Conservation (phyloP, 2,797 vertebrate genomes). For the Hippopotamyrus pictus region DNA sequence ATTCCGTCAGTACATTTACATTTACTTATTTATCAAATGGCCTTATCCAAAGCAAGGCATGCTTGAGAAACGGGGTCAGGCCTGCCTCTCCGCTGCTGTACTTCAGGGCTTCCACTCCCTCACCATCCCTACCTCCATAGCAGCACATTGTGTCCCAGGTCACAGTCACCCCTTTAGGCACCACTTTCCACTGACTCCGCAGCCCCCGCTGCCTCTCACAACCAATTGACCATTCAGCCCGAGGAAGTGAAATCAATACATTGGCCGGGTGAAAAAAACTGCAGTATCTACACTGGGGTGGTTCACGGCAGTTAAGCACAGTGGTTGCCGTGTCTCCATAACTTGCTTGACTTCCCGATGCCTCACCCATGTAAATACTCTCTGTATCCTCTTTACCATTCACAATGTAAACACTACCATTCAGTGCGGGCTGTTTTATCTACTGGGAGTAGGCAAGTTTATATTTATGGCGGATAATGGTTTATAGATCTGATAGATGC, state of each 20-base stretch:
- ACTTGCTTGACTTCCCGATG: neutral
- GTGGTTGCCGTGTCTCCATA: neutral
- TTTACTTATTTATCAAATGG: neutral
- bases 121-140: neutral
- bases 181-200: neutral
- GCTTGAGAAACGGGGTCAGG: neutral
- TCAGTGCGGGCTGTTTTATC: neutral
- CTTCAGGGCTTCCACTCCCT: neutral
- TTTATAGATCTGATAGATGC: neutral
- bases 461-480: neutral
- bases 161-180: neutral
- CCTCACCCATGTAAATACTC: neutral
- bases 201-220: neutral
- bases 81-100: neutral
- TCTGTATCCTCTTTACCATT: neutral
- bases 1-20: neutral
- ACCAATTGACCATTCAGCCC: neutral
- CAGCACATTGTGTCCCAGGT: neutral
- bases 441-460: neutral
- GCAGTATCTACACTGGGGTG: neutral
- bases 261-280: neutral
- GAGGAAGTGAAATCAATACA: neutral
- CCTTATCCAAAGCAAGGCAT: neutral
- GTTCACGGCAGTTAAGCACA: neutral
- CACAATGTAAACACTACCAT: neutral